These are phyloP conservation scores for Chrysolina oricalcia DNA, from an alignment of 2,888 invertebrate species.

Conservation along the genomic window DNA sequence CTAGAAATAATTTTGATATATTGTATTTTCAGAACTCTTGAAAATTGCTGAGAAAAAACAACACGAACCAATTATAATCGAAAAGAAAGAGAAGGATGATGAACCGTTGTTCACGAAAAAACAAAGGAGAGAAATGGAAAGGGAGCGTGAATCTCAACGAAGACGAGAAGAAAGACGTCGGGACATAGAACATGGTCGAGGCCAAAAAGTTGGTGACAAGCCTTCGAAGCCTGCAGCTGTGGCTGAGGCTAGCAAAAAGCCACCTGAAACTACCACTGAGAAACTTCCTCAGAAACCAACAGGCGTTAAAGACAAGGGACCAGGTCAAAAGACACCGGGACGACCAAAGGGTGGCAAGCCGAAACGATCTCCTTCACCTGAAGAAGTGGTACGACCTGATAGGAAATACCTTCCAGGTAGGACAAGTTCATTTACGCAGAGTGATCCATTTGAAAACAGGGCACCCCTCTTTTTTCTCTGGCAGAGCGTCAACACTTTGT, in stretches of 20 bases:
- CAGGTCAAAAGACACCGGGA: neutral
- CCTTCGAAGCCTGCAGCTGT: neutral
- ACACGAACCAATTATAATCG: slow-evolving; percentile 82
- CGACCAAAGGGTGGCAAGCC: neutral
- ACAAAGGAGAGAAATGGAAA: slow-evolving; percentile 83
- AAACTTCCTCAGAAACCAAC: neutral
- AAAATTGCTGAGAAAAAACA: slow-evolving; percentile 90
- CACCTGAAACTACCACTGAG: neutral
- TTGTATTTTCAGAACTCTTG: slow-evolving; percentile 74
- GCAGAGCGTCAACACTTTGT: no score
- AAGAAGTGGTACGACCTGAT: neutral
- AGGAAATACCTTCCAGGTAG: slow-evolving; percentile 15
- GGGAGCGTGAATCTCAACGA: slow-evolving; percentile 80
- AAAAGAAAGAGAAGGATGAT: slow-evolving; percentile 74
- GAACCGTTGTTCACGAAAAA: slow-evolving; percentile 87
- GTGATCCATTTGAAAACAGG: no score
- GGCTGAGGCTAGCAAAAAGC: neutral
- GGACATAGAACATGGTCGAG: slow-evolving; percentile 38
- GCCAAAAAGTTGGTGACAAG: slow-evolving; percentile 13
- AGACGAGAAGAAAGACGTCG: slow-evolving; percentile 69
- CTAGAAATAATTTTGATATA: slow-evolving; percentile 36
- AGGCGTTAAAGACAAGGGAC: neutral
- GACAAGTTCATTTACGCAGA: neutral
- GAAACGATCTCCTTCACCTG: slow-evolving; percentile 1
- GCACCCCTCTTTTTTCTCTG: no score